phyloP scores from a whole-genome alignment of 2,113 vertebrate species.

The Tachycineta bicolor region DNA sequence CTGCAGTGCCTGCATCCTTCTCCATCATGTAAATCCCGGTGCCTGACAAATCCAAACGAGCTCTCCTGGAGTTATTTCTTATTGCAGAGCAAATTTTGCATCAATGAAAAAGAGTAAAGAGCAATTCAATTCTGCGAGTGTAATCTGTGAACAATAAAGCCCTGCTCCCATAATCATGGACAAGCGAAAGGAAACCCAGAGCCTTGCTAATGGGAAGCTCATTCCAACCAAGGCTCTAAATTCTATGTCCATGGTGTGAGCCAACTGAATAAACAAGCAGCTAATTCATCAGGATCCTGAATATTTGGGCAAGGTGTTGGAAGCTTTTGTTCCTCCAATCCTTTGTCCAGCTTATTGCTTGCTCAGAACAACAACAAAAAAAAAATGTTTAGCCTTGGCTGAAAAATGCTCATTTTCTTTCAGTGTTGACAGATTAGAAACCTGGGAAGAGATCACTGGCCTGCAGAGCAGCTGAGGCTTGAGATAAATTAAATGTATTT shows the following conservation, averaged over 20 bases:
- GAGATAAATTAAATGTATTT: not conserved
- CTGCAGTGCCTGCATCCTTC: not conserved
- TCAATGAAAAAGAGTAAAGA: not conserved
- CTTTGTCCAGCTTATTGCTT: not conserved
- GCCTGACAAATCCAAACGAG: not conserved
- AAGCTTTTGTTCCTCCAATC: not conserved
- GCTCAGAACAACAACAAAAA: not conserved
- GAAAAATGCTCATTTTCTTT: not conserved
- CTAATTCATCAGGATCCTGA: not conserved
- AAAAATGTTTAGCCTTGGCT: not conserved
- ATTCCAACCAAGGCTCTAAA: not conserved
- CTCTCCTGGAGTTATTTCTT: not conserved
- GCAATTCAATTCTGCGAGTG: not conserved
- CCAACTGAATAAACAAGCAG: slow-evolving; percentile 39
- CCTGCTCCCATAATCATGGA: not conserved
- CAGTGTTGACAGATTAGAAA: not conserved
- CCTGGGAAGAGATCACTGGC: not conserved
- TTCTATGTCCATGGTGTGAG: not conserved
- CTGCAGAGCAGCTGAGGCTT: not conserved
- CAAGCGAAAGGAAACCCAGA: not conserved
- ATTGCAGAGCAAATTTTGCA: slow-evolving; percentile 12
- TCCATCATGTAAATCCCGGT: not conserved
- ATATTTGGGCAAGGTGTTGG: not conserved
- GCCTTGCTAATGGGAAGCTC: not conserved
- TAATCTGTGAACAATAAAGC: slow-evolving; percentile 23